Evolutionary conservation across 2,888 invertebrate species (phyloP).

Genomic region (Cartodere bifasciata): DNA sequence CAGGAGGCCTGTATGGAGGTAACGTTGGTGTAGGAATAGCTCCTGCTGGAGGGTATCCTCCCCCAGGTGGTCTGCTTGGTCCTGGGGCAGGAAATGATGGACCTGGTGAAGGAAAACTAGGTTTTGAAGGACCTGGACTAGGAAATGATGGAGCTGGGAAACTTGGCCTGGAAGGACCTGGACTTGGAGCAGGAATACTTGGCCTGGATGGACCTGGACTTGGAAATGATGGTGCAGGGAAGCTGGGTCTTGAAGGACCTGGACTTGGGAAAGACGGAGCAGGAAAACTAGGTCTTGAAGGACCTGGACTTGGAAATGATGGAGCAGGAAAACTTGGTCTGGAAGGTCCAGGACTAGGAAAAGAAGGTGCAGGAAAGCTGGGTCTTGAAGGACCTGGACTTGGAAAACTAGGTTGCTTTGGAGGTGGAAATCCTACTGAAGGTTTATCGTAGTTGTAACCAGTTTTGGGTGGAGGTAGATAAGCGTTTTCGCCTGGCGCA

Average conservation of each 20-base stretch:
- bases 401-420: slow-evolving; percentile 18
- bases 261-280: too few relatives aligned
- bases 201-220: slow-evolving; percentile 13
- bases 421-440: slow-evolving; percentile 42
- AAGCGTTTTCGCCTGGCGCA: slow-evolving; percentile 56
- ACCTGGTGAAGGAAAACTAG: slow-evolving; percentile 12
- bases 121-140: slow-evolving; percentile 13
- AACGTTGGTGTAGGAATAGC: too few relatives aligned
- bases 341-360: slow-evolving; percentile 16
- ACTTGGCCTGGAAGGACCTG: slow-evolving; percentile 2
- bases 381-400: slow-evolving; percentile 17
- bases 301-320: slow-evolving; percentile 9
- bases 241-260: slow-evolving; percentile 11
- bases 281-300: slow-evolving; percentile 11
- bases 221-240: slow-evolving; percentile 8
- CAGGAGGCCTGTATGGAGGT: slow-evolving; percentile 5
- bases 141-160: slow-evolving; percentile 8
- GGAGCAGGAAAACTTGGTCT: slow-evolving; percentile 13
- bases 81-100: slow-evolving; percentile 8
- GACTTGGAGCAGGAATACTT: slow-evolving; percentile 9
- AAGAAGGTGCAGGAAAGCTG: slow-evolving; percentile 19
- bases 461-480: slow-evolving; percentile 55
- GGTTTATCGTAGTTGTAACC: slow-evolving; percentile 68
- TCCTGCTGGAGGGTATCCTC: too few relatives aligned
- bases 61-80: slow-evolving; percentile 7